Evolutionary conservation across 2,888 invertebrate genomes (phyloP), one percentile per base, ranked within the genome.

Genomic region (Hyles lineata): DNA sequence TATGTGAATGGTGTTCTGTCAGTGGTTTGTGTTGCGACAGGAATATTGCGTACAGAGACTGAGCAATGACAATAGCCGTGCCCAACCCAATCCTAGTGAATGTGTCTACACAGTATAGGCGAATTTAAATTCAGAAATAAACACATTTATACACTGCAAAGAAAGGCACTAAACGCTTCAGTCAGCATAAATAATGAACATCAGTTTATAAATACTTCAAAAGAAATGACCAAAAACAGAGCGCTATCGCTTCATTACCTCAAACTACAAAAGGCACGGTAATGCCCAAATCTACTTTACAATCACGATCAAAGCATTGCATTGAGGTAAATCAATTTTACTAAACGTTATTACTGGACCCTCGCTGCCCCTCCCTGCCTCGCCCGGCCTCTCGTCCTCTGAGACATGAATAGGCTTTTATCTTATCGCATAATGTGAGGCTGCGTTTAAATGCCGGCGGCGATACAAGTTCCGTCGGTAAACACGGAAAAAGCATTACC

Each of bases 291-390:
- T 50, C 50, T 70, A 60, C 73, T 72, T 74, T 23, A 50, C 67
- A 67, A 67, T 72, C 73, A 72, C 63, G 55, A 72, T 70, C 71
- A 72, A 60, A 70, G 35, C 52, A 75, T 72, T 74, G 72, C 70
- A 72, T 72, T 60, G 8, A 79, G 72, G 73, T 75, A 74, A 79
- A 73, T 77, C 70, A 76, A 77, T 73, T 75, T 75, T 62, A 74
- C 73, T 50, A 50, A 67, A 67, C 23, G 23, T 50, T 67, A 17
- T 67, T 67, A 50, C 23, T 23, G 67, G 21, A 21, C 67, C 17
- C 19, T 29, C 29, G 4, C 29, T 15, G 21, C 43, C 43, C 19
- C 63, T 5, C 43, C 35, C 8, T 35, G n/a, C 50, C 25, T 29
- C 8, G 19, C 29, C 19, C 29, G 43, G 21, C 50, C 67, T 62